Evolutionary conservation across 1,140 invertebrate species (phyloP).

Genomic region (Apis florea): DNA sequence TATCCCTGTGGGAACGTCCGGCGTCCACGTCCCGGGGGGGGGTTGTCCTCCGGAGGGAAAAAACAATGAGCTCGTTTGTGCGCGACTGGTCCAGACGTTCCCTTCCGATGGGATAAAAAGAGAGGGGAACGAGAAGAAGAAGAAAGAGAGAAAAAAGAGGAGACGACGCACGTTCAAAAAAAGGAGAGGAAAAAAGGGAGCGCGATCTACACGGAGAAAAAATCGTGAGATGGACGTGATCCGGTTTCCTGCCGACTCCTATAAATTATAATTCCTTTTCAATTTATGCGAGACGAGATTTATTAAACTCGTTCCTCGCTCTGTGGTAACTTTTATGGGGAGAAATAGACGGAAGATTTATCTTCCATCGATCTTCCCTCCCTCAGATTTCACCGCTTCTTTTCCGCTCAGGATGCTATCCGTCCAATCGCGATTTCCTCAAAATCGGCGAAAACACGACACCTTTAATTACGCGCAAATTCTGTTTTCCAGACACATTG

Average conservation of each 20-base stretch:
- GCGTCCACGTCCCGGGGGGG: slow-evolving; percentile 48
- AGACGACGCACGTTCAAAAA: background rate
- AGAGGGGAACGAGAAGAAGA: background rate
- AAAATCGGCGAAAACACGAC: background rate
- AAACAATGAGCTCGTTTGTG: slow-evolving; percentile 60
- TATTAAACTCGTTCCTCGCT: too few species aligned
- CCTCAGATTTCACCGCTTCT: background rate
- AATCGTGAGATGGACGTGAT: background rate
- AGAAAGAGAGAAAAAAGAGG: slow-evolving; percentile 6
- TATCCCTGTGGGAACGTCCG: slow-evolving; percentile 71
- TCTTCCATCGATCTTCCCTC: too few species aligned
- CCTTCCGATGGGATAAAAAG: slow-evolving; percentile 30
- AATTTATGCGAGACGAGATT: background rate
- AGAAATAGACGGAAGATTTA: too few species aligned
- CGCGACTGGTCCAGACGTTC: slow-evolving; percentile 50
- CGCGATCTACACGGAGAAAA: background rate
- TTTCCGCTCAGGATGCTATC: background rate
- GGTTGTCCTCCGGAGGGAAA: slow-evolving; percentile 32
- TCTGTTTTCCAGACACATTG: slow-evolving; percentile 18
- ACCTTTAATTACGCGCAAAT: slow-evolving; percentile 30
- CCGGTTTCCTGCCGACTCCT: background rate
- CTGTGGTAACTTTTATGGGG: too few species aligned
- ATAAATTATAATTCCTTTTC: background rate
- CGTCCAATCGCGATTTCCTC: background rate
- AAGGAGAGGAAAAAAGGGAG: background rate